Evolutionary conservation across 1,140 invertebrate genomes (phyloP).

Genomic region (Riptortus pedestris): DNA sequence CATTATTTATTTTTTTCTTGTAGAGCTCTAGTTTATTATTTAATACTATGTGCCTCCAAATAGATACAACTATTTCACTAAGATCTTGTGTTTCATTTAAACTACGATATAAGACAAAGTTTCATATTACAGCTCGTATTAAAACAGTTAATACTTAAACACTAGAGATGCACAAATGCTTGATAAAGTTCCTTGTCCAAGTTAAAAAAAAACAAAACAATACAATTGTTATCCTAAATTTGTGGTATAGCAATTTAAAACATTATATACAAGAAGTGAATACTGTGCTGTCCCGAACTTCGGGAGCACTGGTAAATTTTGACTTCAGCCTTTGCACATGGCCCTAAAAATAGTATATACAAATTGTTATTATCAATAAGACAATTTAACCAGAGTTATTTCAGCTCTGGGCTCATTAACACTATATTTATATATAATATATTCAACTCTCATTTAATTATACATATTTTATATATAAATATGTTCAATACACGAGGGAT

Average conservation of each 20-base stretch:
- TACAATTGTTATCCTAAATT: background rate
- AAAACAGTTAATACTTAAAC: constrained; percentile 12
- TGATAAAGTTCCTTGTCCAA: background rate
- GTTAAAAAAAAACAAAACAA: background rate
- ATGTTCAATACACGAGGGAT: constrained; percentile 19
- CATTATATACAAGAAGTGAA: constrained; percentile 8
- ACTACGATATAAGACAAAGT: constrained; percentile 15
- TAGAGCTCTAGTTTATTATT: constrained; percentile 4
- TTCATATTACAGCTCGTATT: constrained; percentile 17
- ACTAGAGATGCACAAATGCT: constrained; percentile 16
- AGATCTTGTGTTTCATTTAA: background rate
- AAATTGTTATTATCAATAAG: constrained; percentile 4
- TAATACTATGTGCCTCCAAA: constrained; percentile 11
- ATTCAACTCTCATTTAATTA: constrained; percentile 16
- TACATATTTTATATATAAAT: constrained; percentile 20
- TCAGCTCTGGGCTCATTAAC: background rate
- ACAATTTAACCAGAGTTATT: constrained; percentile 6
- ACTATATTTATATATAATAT: constrained; percentile 11
- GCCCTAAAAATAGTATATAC: constrained; percentile 15
- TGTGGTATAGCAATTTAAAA: constrained; percentile 3
- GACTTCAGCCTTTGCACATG: constrained; percentile 14
- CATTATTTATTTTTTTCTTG: background rate
- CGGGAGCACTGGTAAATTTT: constrained; percentile 15
- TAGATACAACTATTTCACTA: constrained; percentile 15
- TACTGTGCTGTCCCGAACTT: background rate